Evolutionary conservation across 1,140 invertebrate species (phyloP).

Genomic region (Meteorus sp.): DNA sequence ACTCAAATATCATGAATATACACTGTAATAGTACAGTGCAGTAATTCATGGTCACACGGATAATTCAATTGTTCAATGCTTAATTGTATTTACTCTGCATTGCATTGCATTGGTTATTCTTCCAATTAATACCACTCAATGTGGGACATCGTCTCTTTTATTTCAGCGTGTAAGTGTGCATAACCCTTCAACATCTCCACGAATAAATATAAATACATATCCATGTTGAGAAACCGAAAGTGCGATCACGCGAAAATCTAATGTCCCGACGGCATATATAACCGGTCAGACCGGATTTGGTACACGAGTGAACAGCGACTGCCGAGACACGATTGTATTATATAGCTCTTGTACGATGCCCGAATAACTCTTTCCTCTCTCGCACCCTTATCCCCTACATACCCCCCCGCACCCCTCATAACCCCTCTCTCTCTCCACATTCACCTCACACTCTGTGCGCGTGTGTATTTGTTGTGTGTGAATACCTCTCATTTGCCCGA

Average conservation of each 20-base stretch:
- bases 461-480: background rate
- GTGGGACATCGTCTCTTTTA: background rate
- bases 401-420: no score
- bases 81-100: no score
- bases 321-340: conserved; percentile 1
- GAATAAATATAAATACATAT: background rate
- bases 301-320: conserved; percentile 24
- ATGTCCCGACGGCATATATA: conserved; percentile 53
- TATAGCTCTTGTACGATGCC: background rate
- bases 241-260: conserved; percentile 62
- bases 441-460: no score
- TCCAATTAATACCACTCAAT: background rate
- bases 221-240: conserved; percentile 55
- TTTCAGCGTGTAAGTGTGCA: no score
- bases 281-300: conserved; percentile 60
- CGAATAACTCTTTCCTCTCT: background rate
- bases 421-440: no score
- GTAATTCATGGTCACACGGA: no score
- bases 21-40: background rate
- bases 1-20: no score
- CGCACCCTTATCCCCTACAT: no score
- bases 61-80: no score
- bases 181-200: no score
- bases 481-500: conserved; percentile 1
- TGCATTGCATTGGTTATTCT: background rate